Conservation (phyloP, 1,140 invertebrate genomes). For the Triops longicaudatus region DNA sequence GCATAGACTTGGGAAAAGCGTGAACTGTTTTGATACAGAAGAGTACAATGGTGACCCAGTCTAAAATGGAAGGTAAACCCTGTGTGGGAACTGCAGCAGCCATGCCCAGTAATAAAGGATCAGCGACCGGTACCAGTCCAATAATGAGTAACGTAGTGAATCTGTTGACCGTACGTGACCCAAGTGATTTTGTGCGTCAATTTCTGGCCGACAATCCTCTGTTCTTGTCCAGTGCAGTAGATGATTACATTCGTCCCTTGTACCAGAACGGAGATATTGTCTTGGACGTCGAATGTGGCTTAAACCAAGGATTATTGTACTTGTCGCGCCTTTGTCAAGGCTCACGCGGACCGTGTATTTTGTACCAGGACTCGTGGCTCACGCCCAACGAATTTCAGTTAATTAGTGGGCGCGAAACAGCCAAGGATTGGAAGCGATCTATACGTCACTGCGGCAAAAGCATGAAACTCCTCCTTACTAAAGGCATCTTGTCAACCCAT, state of each 20-base stretch:
- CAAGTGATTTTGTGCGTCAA: constrained; percentile 22
- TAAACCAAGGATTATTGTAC: constrained; percentile 40
- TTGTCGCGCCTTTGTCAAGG: constrained; percentile 42
- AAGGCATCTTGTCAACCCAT: constrained; percentile 43
- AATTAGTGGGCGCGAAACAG: constrained; percentile 44
- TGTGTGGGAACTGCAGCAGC: background rate
- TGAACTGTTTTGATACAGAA: background rate
- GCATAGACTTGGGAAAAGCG: too few species aligned
- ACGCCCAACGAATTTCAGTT: constrained; percentile 48
- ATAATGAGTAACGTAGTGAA: background rate
- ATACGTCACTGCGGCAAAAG: constrained; percentile 46
- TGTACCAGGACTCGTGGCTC: constrained; percentile 42
- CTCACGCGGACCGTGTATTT: constrained; percentile 43
- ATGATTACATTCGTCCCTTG: constrained; percentile 39
- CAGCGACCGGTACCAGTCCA: background rate
- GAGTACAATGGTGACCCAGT: background rate
- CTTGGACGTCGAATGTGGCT: constrained; percentile 43
- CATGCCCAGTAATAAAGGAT: background rate
- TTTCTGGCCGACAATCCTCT: constrained; percentile 25
- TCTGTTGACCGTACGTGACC: constrained; percentile 1
- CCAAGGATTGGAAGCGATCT: constrained; percentile 47
- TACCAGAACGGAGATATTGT: constrained; percentile 40
- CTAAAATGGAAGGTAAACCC: background rate
- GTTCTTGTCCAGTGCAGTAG: constrained; percentile 32
- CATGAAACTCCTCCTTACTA: constrained; percentile 44